Percentiles rank a stretch among this genome's conserved stretches.
Evolutionary conservation across 2,113 vertebrate genomes (phyloP).

Genomic region (Polyodon spathula): DNA sequence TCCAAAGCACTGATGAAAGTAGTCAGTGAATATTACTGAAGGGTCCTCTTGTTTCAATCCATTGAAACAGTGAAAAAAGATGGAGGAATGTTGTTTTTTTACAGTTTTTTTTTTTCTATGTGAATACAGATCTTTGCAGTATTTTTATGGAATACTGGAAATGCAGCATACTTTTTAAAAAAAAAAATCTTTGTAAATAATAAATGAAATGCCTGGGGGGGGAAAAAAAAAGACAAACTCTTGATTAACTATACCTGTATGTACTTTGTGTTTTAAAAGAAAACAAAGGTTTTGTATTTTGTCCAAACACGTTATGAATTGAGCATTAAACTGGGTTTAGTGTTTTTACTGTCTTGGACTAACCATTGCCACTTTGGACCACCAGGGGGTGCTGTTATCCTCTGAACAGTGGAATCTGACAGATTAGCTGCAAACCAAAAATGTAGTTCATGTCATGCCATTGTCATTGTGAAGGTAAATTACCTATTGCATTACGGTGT

Average conservation of each 20-base stretch:
- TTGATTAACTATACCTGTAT: conserved; percentile 31
- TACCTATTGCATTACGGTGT: no score
- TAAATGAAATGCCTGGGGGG: conserved; percentile 28
- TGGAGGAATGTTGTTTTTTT: no score
- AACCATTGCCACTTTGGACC: conserved; percentile 6
- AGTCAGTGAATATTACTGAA: no score
- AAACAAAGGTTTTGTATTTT: conserved; percentile 41
- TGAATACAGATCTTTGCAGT: conserved; percentile 42
- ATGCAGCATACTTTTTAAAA: conserved; percentile 29
- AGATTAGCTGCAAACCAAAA: conserved; percentile 57
- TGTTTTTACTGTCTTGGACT: conserved; percentile 8
- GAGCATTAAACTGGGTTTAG: conserved; percentile 14
- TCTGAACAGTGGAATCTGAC: conserved; percentile 43
- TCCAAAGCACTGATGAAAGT: no score
- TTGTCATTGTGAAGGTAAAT: no score
- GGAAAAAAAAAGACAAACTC: conserved; percentile 16
- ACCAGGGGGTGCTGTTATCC: conserved; percentile 26
- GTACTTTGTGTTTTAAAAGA: conserved; percentile 38
- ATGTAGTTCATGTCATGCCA: conserved; percentile 45
- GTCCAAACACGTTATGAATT: conserved; percentile 35
- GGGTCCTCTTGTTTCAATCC: no score
- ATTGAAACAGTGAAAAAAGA: conserved; percentile 38
- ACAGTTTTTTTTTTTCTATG: no score
- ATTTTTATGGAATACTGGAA: conserved; percentile 41
- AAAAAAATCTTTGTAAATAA: conserved; percentile 26